phyloP scores from a whole-genome alignment of 2,888 invertebrate genomes.

The Synanthedon formicaeformis region DNA sequence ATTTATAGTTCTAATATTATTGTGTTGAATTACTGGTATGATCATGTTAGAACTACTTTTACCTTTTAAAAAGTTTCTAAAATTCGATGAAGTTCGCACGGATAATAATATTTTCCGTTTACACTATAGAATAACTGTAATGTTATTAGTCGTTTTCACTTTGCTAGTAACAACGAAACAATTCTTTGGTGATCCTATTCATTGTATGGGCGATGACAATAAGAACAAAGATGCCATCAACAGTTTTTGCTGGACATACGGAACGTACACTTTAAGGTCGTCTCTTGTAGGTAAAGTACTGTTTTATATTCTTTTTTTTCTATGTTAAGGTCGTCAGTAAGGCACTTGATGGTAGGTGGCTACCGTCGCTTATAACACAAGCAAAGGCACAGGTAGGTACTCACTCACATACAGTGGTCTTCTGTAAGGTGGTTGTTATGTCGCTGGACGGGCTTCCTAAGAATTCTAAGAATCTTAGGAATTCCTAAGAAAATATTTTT shows the following conservation, averaged over 20 bases:
- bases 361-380: too few relatives aligned
- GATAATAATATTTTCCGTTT: constrained; percentile 82
- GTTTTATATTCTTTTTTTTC: not conserved
- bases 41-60: constrained; percentile 76
- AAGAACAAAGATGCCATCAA: constrained; percentile 72
- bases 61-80: constrained; percentile 75
- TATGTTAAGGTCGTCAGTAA: too few relatives aligned
- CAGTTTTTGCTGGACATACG: constrained; percentile 84
- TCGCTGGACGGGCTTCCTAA: too few relatives aligned
- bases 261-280: constrained; percentile 74
- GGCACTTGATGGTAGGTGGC: too few relatives aligned
- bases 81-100: constrained; percentile 75
- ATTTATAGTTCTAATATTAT: too few relatives aligned
- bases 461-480: too few relatives aligned
- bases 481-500: too few relatives aligned
- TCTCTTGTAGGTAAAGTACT: constrained; percentile 38
- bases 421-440: too few relatives aligned
- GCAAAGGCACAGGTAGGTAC: too few relatives aligned
- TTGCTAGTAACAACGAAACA: constrained; percentile 84
- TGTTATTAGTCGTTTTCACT: constrained; percentile 78
- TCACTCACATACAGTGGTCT: too few relatives aligned
- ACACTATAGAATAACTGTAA: constrained; percentile 80
- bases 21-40: not conserved
- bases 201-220: constrained; percentile 72
- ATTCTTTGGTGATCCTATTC: constrained; percentile 88